Evolutionary conservation across 2,113 vertebrate genomes (phyloP).

Genomic region (Pygathrix nemaeus): DNA sequence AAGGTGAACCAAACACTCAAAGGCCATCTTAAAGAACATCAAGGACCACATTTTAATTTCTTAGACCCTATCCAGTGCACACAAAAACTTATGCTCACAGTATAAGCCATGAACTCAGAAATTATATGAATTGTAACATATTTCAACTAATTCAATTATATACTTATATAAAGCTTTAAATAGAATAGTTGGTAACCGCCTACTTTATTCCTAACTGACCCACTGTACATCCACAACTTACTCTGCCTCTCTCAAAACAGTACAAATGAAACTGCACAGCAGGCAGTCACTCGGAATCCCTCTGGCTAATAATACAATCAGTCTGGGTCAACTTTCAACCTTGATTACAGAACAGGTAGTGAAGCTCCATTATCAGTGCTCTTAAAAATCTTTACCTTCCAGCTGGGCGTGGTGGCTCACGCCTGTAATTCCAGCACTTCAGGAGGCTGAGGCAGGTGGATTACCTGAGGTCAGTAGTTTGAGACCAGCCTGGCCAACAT

Average conservation of each 20-base stretch:
- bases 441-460: not conserved
- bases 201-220: not conserved
- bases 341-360: not conserved
- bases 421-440: not conserved
- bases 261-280: not conserved
- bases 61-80: not conserved
- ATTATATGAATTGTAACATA: not conserved
- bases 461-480: not conserved
- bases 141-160: constrained; percentile 18
- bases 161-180: not conserved
- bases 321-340: not conserved
- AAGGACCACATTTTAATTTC: not conserved
- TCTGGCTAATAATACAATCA: not conserved
- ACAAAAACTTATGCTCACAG: not conserved
- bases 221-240: not conserved
- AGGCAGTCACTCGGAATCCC: not conserved
- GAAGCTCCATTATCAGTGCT: not conserved
- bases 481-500: not conserved
- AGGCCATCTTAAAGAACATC: not conserved
- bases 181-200: not conserved
- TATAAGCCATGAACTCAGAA: constrained; percentile 18
- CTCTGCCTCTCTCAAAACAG: not conserved
- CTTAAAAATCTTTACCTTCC: not conserved
- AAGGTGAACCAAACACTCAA: not conserved
- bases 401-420: not conserved